These are phyloP conservation scores for Herpetotheres cachinnans DNA, from an alignment of 2,113 vertebrate genomes.

Conservation along the genomic window DNA sequence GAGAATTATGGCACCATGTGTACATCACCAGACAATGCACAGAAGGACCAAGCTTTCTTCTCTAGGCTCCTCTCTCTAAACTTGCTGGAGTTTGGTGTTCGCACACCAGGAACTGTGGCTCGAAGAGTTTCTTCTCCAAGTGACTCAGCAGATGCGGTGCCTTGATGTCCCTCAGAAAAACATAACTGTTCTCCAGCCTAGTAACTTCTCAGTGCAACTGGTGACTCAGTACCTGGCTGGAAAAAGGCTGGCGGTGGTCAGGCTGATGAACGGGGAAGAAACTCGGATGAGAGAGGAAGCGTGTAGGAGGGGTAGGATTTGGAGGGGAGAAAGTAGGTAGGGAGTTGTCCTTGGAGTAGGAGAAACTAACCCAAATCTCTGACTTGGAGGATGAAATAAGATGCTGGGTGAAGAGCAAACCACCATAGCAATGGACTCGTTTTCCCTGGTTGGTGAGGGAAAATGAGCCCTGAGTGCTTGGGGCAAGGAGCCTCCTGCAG, in stretches of 20 bases:
- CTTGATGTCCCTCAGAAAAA: background rate
- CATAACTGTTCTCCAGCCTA: background rate
- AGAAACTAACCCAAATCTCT: background rate
- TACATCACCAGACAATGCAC: background rate
- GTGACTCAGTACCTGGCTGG: background rate
- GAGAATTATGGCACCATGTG: fast-evolving
- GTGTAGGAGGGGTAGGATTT: background rate
- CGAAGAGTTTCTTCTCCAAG: background rate
- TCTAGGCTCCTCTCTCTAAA: background rate
- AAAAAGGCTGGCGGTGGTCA: background rate
- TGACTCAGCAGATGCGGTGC: background rate
- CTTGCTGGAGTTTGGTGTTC: background rate
- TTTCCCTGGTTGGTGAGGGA: background rate
- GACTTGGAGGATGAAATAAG: background rate
- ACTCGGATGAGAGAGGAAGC: background rate
- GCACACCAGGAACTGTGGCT: background rate
- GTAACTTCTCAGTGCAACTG: background rate
- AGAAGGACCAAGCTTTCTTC: background rate
- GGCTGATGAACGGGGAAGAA: background rate
- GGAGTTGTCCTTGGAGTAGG: background rate
- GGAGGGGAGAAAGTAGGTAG: background rate
- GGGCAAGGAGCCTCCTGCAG: fast-evolving
- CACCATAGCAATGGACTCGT: background rate
- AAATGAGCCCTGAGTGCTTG: background rate
- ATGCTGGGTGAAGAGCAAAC: background rate